Evolutionary conservation across 1,140 invertebrate genomes (phyloP).

Genomic region (Diorhabda carinulata): DNA sequence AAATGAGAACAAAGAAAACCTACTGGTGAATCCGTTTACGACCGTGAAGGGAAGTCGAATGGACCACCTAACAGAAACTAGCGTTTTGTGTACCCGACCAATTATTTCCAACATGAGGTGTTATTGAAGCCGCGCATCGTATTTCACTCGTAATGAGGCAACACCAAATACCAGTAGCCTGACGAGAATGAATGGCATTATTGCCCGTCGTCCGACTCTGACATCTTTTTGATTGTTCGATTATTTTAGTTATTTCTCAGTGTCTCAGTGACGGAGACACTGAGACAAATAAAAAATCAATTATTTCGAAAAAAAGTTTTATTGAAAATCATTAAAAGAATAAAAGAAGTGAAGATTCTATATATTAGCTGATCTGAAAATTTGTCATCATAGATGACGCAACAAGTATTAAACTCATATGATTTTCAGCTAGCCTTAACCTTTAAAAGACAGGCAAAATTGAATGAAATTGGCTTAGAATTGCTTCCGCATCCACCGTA

Average conservation of each 20-base stretch:
- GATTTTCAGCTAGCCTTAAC: no score
- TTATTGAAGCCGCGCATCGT: conserved; percentile 41
- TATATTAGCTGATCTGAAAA: no score
- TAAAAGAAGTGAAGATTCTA: no score
- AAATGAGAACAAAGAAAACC: not conserved
- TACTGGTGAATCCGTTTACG: conserved; percentile 26
- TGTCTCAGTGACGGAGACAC: not conserved
- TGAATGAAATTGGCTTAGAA: no score
- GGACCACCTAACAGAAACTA: conserved; percentile 40
- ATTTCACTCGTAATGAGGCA: conserved; percentile 41
- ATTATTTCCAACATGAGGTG: conserved; percentile 43
- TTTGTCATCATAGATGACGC: no score
- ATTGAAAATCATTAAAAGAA: no score
- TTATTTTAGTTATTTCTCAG: not conserved
- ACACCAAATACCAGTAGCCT: conserved; percentile 28
- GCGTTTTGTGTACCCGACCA: conserved; percentile 41
- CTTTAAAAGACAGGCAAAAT: no score
- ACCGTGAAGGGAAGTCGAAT: conserved; percentile 12
- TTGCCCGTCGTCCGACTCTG: conserved; percentile 1
- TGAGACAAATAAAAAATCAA: not conserved
- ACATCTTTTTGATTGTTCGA: not conserved
- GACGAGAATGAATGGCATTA: conserved; percentile 37
- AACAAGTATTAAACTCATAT: no score
- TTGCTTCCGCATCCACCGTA: no score
- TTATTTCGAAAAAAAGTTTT: no score